A percentile compares a stretch with the other conserved stretches of the same genome.
phyloP scores from a whole-genome alignment of 2,113 vertebrate genomes.

The Brachypodius melanocephalos region DNA sequence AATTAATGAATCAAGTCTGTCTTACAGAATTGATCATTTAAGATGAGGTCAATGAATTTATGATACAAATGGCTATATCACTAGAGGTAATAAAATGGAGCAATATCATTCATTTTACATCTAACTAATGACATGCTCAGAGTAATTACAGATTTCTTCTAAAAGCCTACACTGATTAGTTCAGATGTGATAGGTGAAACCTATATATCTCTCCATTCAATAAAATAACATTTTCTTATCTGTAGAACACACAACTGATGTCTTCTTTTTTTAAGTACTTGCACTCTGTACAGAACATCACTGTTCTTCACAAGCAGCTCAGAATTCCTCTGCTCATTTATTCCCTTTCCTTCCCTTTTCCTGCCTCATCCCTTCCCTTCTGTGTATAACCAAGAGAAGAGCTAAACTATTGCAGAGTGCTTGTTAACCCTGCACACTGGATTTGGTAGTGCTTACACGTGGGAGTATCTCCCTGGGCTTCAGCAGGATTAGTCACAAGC shows the following conservation, averaged over 20 bases:
- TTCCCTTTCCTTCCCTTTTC: neutral
- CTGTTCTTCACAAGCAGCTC: neutral
- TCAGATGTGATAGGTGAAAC: conserved; percentile 65
- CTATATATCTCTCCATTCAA: conserved; percentile 53
- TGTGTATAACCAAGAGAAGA: neutral
- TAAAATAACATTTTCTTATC: conserved; percentile 69
- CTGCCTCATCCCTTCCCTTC: neutral
- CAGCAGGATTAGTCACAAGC: neutral
- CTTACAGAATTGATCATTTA: conserved; percentile 70
- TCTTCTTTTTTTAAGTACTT: conserved; percentile 12
- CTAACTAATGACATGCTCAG: conserved; percentile 67
- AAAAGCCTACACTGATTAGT: conserved; percentile 71
- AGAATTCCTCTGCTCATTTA: neutral
- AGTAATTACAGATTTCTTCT: conserved; percentile 73
- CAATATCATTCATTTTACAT: conserved; percentile 67
- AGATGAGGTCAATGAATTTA: conserved; percentile 80
- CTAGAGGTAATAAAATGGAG: conserved; percentile 68
- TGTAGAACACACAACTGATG: conserved; percentile 7
- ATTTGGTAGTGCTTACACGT: neutral
- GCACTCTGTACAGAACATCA: neutral
- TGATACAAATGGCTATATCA: conserved; percentile 73
- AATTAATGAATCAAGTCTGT: conserved; percentile 76
- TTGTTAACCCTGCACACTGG: neutral
- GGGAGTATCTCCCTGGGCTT: neutral
- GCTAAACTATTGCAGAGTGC: neutral